Evolutionary conservation across 2,113 vertebrate genomes (phyloP).

Genomic region (Gambusia holbrooki): DNA sequence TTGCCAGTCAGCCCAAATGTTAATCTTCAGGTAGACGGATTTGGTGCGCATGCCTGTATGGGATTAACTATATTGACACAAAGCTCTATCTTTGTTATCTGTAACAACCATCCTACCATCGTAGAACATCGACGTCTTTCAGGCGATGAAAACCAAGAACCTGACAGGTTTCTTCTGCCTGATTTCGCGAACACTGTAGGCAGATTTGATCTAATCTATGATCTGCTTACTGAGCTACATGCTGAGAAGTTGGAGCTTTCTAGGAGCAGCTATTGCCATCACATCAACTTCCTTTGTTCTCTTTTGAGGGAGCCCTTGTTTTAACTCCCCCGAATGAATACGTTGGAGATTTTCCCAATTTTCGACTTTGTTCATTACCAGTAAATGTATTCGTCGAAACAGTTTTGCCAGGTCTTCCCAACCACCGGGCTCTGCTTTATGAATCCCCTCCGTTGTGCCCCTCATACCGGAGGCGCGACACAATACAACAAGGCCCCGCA

Average conservation of each 20-base stretch:
- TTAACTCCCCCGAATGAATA: not conserved
- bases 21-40: too few relatives aligned
- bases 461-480: conserved; percentile 31
- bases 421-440: not conserved
- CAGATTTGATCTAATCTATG: too few relatives aligned
- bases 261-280: not conserved
- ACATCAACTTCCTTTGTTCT: not conserved
- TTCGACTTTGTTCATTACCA: not conserved
- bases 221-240: too few relatives aligned
- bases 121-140: too few relatives aligned
- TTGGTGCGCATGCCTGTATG: too few relatives aligned
- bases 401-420: not conserved
- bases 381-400: not conserved
- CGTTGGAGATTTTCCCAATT: not conserved
- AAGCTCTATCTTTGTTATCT: too few relatives aligned
- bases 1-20: too few relatives aligned
- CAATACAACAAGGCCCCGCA: conserved; percentile 59
- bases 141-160: not conserved
- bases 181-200: too few relatives aligned
- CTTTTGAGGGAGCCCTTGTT: not conserved
- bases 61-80: too few relatives aligned
- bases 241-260: too few relatives aligned
- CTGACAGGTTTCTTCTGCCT: conserved; percentile 4
- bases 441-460: conserved; percentile 37
- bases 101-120: too few relatives aligned